Evolutionary conservation across 35 echinoderm and acorn worm genomes (phyloP), one percentile per base, ranked within the genome.

Genomic region (Holothuria glaberrima): DNA sequence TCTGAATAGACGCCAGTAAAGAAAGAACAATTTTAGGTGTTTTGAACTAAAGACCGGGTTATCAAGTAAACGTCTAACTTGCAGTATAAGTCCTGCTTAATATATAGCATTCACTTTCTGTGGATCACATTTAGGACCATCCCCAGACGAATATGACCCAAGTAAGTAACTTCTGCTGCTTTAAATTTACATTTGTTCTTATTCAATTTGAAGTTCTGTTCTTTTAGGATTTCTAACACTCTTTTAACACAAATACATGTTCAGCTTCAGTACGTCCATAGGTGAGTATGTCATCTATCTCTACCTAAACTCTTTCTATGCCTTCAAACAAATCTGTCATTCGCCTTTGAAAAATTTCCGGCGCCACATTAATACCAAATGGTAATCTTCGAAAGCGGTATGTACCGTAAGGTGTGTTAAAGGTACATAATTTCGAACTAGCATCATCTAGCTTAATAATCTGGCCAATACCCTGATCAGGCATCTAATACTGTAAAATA

Each of bases 401-500:
- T 22, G 52, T 75, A 25, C 91, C 68, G 28, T 80, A 87, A 33
- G 50, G 81, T 19, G 90, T n/a, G 5, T 87, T 86, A 54, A 87
- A 92, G 28, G 81, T 86, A 29, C 48, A 75, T 9, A 92, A 46
- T 60, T 88, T 87, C 4, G 59, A 74, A 69, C 71, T 88, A 18
- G 88, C 83, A 12, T 92, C 69, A 67, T 79, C 46, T 50, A 92
- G 69, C 69, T 77, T 65, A 30, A 59, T n/a, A n/a, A n/a, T 74
- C n/a, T n/a, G n/a, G 86, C 70, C 60, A 89, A 76, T 87, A 88
- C 0, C 72, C 91, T 58, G 58, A n/a, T 33, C 20, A 73, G 27
- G 91, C 86, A 88, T 88, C 76, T 76, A 89, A 82, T 20, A 88
- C 71, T 24, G 91, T 56, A n/a, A 93, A 88, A 35, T 57, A 38